A percentile compares a stretch with the other conserved stretches of the same genome.
Conservation (phyloP, 2,797 vertebrate species). For the Meda fulgida region DNA sequence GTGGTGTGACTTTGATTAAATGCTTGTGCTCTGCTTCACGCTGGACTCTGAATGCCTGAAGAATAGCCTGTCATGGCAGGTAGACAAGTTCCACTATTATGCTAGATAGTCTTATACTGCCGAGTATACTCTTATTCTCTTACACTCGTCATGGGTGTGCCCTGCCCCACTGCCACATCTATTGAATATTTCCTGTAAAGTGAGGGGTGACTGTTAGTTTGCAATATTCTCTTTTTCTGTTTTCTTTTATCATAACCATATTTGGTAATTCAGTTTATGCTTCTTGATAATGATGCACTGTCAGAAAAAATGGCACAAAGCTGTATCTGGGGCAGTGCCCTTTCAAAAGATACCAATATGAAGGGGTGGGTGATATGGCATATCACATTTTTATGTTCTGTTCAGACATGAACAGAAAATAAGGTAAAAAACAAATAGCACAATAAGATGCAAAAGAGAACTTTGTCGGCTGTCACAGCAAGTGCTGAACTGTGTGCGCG, state of each 20-base stretch:
- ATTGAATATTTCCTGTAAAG: constrained; percentile 19
- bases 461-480: no score
- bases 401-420: no score
- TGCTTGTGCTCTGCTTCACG: constrained; percentile 44
- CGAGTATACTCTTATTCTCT: constrained; percentile 14
- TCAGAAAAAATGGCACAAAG: neutral
- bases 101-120: constrained; percentile 37
- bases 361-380: neutral
- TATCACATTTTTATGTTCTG: neutral
- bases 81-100: constrained; percentile 51
- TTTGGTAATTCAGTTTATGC: neutral
- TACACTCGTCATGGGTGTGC: constrained; percentile 33
- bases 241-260: neutral
- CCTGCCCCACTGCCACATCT: neutral
- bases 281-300: neutral
- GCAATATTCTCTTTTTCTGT: neutral
- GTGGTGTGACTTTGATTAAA: constrained; percentile 55
- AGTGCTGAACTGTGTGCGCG: no score
- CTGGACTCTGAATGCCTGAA: constrained; percentile 49
- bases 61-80: constrained; percentile 50
- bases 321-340: no score
- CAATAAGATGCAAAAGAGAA: neutral
- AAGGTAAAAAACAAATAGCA: no score
- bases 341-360: neutral
- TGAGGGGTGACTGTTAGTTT: neutral